Evolutionary conservation across 2,888 invertebrate genomes (phyloP).

Genomic region (Dendrolimus houi): DNA sequence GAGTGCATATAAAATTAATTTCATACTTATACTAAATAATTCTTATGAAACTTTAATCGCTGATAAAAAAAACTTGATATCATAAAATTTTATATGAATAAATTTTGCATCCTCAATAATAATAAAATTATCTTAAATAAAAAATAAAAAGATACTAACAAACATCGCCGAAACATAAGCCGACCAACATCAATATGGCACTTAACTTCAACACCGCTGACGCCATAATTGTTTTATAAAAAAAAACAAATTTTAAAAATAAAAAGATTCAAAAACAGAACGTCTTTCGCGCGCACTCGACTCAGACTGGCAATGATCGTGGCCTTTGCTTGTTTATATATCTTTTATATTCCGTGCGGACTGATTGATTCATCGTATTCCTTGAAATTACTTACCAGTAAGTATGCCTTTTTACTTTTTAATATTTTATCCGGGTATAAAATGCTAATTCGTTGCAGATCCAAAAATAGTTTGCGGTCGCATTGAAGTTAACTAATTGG

Average conservation of each 20-base stretch:
- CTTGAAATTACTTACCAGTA: slow-evolving; percentile 25
- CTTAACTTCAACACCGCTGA: slow-evolving; percentile 64
- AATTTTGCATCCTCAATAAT: neutral
- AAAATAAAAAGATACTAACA: slow-evolving; percentile 41
- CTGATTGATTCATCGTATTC: slow-evolving; percentile 37
- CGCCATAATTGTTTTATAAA: slow-evolving; percentile 48
- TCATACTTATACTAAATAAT: too few relatives aligned
- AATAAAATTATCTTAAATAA: neutral
- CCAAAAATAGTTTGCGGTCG: too few relatives aligned
- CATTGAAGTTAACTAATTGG: too few relatives aligned
- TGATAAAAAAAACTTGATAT: too few relatives aligned
- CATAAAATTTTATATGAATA: too few relatives aligned
- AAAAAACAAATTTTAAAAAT: slow-evolving; percentile 20
- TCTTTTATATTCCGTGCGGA: slow-evolving; percentile 10
- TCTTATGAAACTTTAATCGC: too few relatives aligned
- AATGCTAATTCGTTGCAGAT: too few relatives aligned
- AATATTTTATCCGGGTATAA: too few relatives aligned
- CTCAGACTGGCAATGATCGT: slow-evolving; percentile 57
- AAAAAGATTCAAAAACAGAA: slow-evolving; percentile 30
- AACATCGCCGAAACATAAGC: slow-evolving; percentile 50
- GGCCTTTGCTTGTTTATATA: slow-evolving; percentile 61
- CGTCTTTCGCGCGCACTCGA: slow-evolving; percentile 35
- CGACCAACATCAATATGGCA: slow-evolving; percentile 59
- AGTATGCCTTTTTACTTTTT: slow-evolving; percentile 6
- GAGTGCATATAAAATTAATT: too few relatives aligned